Evolutionary conservation across 2,113 vertebrate genomes (phyloP), one percentile per base, ranked within the genome.

Genomic region (Garra rufa): DNA sequence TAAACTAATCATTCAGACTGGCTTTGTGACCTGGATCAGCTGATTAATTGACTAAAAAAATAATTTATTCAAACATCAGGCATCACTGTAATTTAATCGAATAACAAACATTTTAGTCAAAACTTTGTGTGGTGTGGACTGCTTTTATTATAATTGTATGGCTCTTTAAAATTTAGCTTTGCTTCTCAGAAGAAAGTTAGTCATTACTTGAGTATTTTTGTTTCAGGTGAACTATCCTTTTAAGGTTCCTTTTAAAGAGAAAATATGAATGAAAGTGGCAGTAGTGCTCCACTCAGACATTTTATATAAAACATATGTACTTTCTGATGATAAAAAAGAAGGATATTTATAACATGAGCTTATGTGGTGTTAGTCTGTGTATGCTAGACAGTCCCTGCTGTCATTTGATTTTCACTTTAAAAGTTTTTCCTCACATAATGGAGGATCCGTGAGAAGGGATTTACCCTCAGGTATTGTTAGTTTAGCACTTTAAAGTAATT

Each of bases 401-500:
- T 78, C 55, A 59, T 77, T 59, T 79, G 24, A 63, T 79, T 61
- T 80, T 65, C 15, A 79, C 21, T 77, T 17, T 24, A 24, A 59
- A 78, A 44, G 55, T 61, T 28, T 78, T 65, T 15, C 24, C 24
- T 14, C 24, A 48, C 10, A 48, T 34, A 67, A 67, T 67, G 43
- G 30, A 67, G 59, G 24, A 80, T 67, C 43, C 3, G 24, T 80
- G 61, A 50, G n/a, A 79, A 21, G 59, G 17, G 1, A 67, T 21
- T 79, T 80, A 44, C 59, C 77, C 77, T 67, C 77, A 67, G 77
- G 77, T 5, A 1, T 21, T 65, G 43, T 63, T 46, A 65, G 77
- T 65, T 41, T 24, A 67, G 59, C 59, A 80, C 43, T 80, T 80
- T 67, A 67, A 67, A 80, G 59, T 65, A 80, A 80, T 65, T 80